Evolutionary conservation across 2,113 vertebrate genomes (phyloP).

Genomic region (Vombatus ursinus): DNA sequence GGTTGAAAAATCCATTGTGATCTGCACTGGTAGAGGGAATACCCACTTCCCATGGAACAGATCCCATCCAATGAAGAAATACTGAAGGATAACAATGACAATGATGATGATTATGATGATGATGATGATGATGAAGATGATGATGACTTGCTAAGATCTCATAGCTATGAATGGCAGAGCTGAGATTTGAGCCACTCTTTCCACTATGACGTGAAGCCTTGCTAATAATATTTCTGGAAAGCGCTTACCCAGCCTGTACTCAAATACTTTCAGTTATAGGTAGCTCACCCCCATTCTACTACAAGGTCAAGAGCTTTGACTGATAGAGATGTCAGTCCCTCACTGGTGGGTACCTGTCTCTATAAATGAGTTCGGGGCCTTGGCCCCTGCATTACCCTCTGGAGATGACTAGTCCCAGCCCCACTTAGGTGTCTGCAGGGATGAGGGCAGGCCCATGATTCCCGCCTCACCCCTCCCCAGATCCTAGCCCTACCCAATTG

Average conservation of each 20-base stretch:
- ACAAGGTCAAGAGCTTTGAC: neutral
- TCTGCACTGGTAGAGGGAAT: neutral
- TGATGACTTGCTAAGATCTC: neutral
- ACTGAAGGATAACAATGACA: neutral
- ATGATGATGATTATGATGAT: neutral
- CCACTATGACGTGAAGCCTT: neutral
- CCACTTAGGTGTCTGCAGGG: neutral
- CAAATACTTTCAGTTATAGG: neutral
- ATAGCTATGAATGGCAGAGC: neutral
- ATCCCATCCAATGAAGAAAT: neutral
- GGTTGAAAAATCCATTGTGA: neutral
- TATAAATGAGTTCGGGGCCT: neutral
- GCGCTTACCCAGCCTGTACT: neutral
- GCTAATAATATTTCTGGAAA: neutral
- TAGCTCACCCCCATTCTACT: neutral
- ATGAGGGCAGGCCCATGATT: neutral
- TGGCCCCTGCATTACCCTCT: neutral
- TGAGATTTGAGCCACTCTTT: neutral
- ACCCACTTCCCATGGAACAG: neutral
- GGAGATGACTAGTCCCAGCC: neutral
- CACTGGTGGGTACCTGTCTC: neutral
- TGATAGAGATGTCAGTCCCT: neutral
- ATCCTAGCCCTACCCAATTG: no score
- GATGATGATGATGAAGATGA: no score
- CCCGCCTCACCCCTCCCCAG: fast-evolving